These are phyloP conservation scores for Anguilla japonica DNA, from an alignment of 2,113 vertebrate genomes.

Conservation along the genomic window DNA sequence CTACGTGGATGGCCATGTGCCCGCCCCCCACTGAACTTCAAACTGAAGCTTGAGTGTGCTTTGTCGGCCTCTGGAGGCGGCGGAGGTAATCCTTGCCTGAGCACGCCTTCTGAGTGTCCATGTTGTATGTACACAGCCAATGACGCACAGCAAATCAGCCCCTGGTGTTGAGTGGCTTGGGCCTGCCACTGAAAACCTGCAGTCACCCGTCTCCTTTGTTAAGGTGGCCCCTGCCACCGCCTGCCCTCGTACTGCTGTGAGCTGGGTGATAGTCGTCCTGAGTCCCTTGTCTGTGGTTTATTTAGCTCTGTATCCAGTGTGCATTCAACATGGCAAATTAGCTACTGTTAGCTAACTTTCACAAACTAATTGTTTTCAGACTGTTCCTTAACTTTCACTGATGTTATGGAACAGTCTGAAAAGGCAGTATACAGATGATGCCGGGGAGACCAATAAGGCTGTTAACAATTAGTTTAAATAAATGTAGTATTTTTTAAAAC, in stretches of 20 bases:
- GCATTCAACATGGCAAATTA: too few relatives aligned
- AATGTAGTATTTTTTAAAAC: too few relatives aligned
- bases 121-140: not conserved
- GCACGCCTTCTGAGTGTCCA: not conserved
- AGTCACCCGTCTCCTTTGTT: not conserved
- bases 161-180: not conserved
- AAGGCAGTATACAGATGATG: too few relatives aligned
- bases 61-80: not conserved
- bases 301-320: not conserved
- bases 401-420: too few relatives aligned
- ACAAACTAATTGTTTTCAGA: too few relatives aligned
- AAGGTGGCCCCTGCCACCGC: not conserved
- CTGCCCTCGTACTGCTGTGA: not conserved
- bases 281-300: not conserved
- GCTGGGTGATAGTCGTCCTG: not conserved
- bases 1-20: conserved; percentile 87
- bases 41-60: not conserved
- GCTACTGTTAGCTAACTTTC: too few relatives aligned
- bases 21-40: conserved; percentile 81
- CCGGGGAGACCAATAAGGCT: too few relatives aligned
- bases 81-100: not conserved
- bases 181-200: not conserved
- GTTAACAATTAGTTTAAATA: too few relatives aligned
- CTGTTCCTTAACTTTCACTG: too few relatives aligned
- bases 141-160: not conserved